phyloP scores from a whole-genome alignment of 2,113 vertebrate genomes.

The Beaufortia kweichowensis region DNA sequence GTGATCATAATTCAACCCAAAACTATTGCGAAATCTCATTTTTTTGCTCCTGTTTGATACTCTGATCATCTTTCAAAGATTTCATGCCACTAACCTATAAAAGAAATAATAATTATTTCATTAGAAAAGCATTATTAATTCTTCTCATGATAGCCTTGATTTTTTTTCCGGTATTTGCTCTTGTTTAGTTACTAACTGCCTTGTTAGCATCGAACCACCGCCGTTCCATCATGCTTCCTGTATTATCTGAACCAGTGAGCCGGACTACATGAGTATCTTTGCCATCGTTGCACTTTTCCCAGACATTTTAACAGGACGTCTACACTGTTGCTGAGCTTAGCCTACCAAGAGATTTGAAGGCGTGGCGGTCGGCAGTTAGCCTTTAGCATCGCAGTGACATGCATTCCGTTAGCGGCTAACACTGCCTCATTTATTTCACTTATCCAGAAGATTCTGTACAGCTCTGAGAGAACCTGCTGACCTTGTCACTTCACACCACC shows the following conservation, averaged over 20 bases:
- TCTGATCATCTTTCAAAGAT: no score
- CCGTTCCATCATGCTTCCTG: background rate
- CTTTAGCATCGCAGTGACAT: conserved; percentile 70
- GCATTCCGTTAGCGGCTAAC: conserved; percentile 69
- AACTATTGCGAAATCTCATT: no score
- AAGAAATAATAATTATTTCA: no score
- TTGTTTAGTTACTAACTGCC: conserved; percentile 15
- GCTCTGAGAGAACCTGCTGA: conserved; percentile 70
- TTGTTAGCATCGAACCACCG: conserved; percentile 24
- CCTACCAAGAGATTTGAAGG: conserved; percentile 63
- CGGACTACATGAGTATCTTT: background rate
- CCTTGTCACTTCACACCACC: conserved; percentile 66
- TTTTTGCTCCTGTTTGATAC: no score
- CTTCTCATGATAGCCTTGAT: no score
- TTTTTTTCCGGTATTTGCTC: background rate
- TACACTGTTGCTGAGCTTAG: conserved; percentile 22
- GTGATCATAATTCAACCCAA: no score
- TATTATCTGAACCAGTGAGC: conserved; percentile 8
- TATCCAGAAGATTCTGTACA: conserved; percentile 64
- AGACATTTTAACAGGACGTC: conserved; percentile 21
- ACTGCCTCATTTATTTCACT: conserved; percentile 76
- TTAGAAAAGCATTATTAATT: no score
- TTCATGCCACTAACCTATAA: no score
- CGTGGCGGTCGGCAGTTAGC: conserved; percentile 64
- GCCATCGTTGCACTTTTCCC: conserved; percentile 25